Conservation (phyloP, 1,140 invertebrate genomes). For the Eriocheir sinensis region DNA sequence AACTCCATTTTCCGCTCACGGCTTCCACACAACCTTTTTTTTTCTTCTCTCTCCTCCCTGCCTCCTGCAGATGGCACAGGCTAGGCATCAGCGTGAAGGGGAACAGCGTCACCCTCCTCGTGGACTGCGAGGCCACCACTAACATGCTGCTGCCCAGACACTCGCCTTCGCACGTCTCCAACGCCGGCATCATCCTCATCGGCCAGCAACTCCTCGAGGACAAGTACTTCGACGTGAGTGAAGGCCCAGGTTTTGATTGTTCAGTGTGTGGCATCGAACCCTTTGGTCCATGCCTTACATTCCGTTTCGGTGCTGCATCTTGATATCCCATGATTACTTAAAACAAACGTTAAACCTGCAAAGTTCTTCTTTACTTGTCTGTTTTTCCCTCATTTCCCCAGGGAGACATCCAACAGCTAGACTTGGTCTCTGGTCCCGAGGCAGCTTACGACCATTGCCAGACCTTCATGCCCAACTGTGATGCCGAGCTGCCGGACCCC, state of each 20-base stretch:
- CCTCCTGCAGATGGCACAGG: conserved; percentile 88
- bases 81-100: conserved; percentile 90
- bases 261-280: no score
- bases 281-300: no score
- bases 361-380: not conserved
- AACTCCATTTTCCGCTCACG: no score
- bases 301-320: no score
- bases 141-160: conserved; percentile 85
- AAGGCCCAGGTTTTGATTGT: not conserved
- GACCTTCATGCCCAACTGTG: conserved; percentile 86
- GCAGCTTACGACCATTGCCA: conserved; percentile 90
- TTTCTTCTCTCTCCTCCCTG: conserved; percentile 17
- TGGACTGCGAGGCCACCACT: conserved; percentile 86
- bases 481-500: conserved; percentile 79
- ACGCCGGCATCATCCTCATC: conserved; percentile 88
- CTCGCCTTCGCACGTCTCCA: conserved; percentile 84
- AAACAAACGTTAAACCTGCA: no score
- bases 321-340: no score
- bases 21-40: no score
- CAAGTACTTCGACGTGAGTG: conserved; percentile 85
- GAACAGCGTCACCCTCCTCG: conserved; percentile 87
- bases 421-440: conserved; percentile 88
- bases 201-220: conserved; percentile 88
- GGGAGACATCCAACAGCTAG: conserved; percentile 90
- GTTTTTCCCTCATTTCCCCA: conserved; percentile 80